These are phyloP conservation scores for Megaceryle alcyon DNA, from an alignment of 2,797 vertebrate genomes.

Conservation along the genomic window DNA sequence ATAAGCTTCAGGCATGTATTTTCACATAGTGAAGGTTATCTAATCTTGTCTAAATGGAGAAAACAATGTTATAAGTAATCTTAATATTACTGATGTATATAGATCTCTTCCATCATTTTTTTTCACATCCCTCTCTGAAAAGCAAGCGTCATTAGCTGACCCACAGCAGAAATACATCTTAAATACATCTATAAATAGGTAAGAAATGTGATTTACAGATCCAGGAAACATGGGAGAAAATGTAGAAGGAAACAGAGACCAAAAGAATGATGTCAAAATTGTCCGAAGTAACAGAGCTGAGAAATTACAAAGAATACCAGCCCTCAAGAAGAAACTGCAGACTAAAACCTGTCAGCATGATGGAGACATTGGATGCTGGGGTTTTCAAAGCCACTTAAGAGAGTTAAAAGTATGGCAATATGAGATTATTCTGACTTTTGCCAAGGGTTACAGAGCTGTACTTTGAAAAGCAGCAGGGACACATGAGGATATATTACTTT, in stretches of 20 bases:
- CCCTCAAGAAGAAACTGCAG: background rate
- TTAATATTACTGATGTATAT: background rate
- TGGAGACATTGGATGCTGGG: background rate
- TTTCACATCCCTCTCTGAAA: background rate
- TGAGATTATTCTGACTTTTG: constrained; percentile 44
- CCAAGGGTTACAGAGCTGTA: constrained; percentile 13
- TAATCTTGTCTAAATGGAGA: background rate
- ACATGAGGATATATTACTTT: background rate
- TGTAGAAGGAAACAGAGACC: background rate
- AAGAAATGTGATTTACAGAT: background rate
- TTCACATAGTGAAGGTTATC: background rate
- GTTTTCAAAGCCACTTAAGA: constrained; percentile 27
- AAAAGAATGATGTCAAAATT: background rate
- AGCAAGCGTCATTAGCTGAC: background rate
- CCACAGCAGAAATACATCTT: accelerated
- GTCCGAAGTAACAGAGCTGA: background rate
- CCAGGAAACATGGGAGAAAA: background rate
- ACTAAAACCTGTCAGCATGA: background rate
- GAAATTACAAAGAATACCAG: background rate
- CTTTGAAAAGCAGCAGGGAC: constrained; percentile 53
- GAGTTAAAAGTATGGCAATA: background rate
- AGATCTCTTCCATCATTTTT: background rate
- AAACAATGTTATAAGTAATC: background rate
- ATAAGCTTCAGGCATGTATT: background rate
- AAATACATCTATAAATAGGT: background rate